Conservation (phyloP, 2,888 invertebrate species). For the Parnassius glacialis region DNA sequence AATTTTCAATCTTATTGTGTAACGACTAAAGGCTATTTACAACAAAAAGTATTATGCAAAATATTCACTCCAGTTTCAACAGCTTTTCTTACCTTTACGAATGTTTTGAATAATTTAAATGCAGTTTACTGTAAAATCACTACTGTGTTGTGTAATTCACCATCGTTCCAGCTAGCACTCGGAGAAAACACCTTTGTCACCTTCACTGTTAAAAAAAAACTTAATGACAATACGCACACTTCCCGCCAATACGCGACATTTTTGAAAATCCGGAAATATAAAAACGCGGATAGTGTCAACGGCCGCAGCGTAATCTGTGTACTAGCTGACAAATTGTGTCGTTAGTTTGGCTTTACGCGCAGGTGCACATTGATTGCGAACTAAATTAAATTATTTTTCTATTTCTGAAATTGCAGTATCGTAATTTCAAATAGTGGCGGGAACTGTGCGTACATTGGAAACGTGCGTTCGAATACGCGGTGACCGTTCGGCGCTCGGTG, state of each 20-base stretch:
- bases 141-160: conserved; percentile 70
- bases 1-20: conserved; percentile 57
- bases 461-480: conserved; percentile 68
- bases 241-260: conserved; percentile 65
- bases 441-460: conserved; percentile 69
- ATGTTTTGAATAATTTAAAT: conserved; percentile 49
- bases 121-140: conserved; percentile 56
- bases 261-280: conserved; percentile 42
- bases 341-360: conserved; percentile 61
- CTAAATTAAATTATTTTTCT: conserved; percentile 49
- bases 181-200: conserved; percentile 64
- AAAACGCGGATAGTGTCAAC: conserved; percentile 66
- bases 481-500: conserved; percentile 68
- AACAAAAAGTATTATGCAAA: conserved; percentile 45
- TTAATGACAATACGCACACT: conserved; percentile 53
- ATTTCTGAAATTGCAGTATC: conserved; percentile 42
- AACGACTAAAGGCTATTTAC: conserved; percentile 47
- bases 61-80: conserved; percentile 31
- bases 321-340: conserved; percentile 58
- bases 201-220: conserved; percentile 58
- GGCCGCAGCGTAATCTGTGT: conserved; percentile 67
- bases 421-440: conserved; percentile 72
- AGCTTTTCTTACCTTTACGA: conserved; percentile 56
- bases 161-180: conserved; percentile 70
- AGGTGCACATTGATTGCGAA: conserved; percentile 65